A percentile compares a stretch with the other conserved stretches of the same genome.
phyloP scores from a whole-genome alignment of 2,888 invertebrate species.

The Branchinecta sandiegonensis region DNA sequence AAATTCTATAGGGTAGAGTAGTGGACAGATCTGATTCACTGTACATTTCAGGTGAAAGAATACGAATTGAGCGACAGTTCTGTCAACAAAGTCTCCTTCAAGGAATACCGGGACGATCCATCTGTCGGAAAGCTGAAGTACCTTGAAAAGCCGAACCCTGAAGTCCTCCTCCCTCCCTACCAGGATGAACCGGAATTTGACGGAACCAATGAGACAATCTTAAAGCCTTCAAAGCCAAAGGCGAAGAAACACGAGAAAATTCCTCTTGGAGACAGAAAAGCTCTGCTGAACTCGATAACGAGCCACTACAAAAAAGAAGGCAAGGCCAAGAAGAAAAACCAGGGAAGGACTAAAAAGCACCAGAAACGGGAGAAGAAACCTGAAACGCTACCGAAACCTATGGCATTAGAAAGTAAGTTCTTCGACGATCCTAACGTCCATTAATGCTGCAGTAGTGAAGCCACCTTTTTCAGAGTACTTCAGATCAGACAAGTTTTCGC shows the following conservation, averaged over 20 bases:
- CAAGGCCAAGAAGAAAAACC: not conserved
- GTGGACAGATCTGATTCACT: conserved; percentile 5
- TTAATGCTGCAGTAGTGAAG: not conserved
- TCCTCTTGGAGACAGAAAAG: conserved; percentile 49
- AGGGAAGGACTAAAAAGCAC: not conserved
- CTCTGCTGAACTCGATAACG: conserved; percentile 54
- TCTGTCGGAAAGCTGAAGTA: not conserved
- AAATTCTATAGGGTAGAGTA: too few relatives aligned
- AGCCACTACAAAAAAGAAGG: conserved; percentile 45
- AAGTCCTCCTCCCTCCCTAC: not conserved
- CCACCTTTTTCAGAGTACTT: too few relatives aligned
- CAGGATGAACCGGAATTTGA: conserved; percentile 1
- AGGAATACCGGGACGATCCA: not conserved
- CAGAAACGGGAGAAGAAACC: not conserved
- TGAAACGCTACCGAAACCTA: not conserved
- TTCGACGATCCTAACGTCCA: not conserved
- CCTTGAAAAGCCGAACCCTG: not conserved
- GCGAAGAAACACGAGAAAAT: not conserved
- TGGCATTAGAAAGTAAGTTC: not conserved
- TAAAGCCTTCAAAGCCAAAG: not conserved
- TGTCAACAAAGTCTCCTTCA: not conserved
- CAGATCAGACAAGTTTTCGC: too few relatives aligned
- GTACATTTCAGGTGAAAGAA: conserved; percentile 53
- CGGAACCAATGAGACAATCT: not conserved
- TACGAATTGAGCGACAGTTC: conserved; percentile 69